Evolutionary conservation across 2,797 vertebrate species (phyloP), one percentile per base, ranked within the genome.

Genomic region (Leucoraja ocellata): DNA sequence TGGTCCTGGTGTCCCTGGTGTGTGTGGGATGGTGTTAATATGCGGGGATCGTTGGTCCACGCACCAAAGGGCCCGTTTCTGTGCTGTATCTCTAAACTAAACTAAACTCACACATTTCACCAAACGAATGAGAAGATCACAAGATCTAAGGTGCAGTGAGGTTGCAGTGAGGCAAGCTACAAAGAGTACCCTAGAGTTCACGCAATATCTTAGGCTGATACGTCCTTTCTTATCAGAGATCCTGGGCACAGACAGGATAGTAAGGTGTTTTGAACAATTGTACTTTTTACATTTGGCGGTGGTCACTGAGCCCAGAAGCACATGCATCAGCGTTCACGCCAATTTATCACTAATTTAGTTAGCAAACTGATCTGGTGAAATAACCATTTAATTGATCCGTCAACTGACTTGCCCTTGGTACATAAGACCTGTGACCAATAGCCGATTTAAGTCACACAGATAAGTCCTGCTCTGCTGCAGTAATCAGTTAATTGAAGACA

Each of bases 401-500:
- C 39, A 83, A 83, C 46, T 54, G 80, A 83, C 39, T 2, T 61
- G 25, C 25, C 54, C 81, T 14, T 84, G 81, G 81, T 84, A 84
- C 23, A 61, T 9, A 83, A 58, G 80, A 14, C 23, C 23, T 83
- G 46, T 25, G 23, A 58, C 21, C 80, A 23, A 1, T 11, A 84
- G 25, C 0, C 58, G 61, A 77, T 14, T 63, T 25, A 86, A 86
- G 61, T n/a, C 61, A 65, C 28, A 32, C 84, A 88, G 84, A 2
- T 18, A 16, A 65, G 61, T 88, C 84, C 14, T 65, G n/a, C 16
- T 65, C 58, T 88, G 61, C 84, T 88, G 84, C 61, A 88, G 84
- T 88, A 88, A 88, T 88, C 84, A 88, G 61, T 88, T 88, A 88
- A 88, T 88, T 88, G 84, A 32, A 88, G 28, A 39, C 84, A 88